phyloP scores from a whole-genome alignment of 2,113 vertebrate species.

The Pterophyllum scalare region DNA sequence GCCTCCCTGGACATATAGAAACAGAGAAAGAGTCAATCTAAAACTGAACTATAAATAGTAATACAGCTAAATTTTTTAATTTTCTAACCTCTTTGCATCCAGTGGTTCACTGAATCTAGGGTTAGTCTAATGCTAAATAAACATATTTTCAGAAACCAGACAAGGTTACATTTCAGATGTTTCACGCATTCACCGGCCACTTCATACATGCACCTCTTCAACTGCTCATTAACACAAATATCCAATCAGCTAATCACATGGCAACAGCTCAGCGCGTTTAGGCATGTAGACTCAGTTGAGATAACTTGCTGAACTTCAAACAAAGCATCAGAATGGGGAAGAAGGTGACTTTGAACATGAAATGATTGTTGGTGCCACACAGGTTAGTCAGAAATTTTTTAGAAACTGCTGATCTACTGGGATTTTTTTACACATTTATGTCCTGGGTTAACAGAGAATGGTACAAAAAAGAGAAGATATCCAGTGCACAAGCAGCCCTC shows the following conservation, averaged over 20 bases:
- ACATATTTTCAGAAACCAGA: background rate
- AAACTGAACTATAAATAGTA: background rate
- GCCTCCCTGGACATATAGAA: no score
- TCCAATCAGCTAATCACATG: background rate
- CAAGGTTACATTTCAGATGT: background rate
- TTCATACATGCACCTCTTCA: background rate
- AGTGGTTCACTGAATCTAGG: background rate
- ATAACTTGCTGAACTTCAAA: background rate
- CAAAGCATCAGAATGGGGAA: background rate
- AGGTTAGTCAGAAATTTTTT: background rate
- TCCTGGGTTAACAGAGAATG: background rate
- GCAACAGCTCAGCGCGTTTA: background rate
- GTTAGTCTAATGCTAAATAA: background rate
- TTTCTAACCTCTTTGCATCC: no score
- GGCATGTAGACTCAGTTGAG: background rate
- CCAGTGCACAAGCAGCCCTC: background rate
- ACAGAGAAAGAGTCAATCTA: background rate
- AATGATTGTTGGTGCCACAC: background rate
- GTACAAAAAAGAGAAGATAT: background rate
- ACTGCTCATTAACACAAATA: background rate
- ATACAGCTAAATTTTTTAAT: background rate
- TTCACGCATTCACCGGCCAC: background rate
- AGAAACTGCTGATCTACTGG: background rate
- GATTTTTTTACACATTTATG: background rate
- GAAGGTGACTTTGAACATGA: background rate